Evolutionary conservation across 2,797 vertebrate species (phyloP).

Genomic region (Natrix natrix): DNA sequence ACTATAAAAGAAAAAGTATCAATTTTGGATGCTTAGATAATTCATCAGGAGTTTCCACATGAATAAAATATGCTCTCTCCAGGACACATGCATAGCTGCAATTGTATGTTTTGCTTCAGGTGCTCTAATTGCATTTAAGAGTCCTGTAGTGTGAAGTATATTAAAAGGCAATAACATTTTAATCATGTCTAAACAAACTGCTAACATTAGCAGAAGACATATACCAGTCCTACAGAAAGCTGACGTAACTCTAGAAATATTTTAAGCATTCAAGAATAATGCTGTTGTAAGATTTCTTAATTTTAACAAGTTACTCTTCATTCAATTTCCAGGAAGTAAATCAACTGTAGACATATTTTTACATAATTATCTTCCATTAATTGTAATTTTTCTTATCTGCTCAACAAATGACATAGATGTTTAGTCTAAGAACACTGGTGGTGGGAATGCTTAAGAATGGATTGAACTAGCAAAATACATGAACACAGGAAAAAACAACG

Average conservation of each 20-base stretch:
- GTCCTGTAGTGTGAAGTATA: constrained; percentile 30
- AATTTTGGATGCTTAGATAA: neutral
- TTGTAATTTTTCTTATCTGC: constrained; percentile 29
- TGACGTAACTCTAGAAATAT: constrained; percentile 62
- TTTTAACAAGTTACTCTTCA: constrained; percentile 58
- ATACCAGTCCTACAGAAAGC: constrained; percentile 60
- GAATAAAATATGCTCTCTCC: constrained; percentile 26
- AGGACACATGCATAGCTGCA: constrained; percentile 42
- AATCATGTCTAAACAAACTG: constrained; percentile 60
- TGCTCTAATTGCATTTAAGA: constrained; percentile 51
- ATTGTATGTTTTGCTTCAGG: constrained; percentile 25
- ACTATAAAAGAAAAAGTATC: neutral
- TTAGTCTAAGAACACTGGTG: constrained; percentile 5
- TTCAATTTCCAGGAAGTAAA: constrained; percentile 48
- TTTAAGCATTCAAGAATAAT: constrained; percentile 63
- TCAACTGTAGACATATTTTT: constrained; percentile 44
- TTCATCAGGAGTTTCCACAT: neutral
- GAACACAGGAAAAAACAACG: neutral
- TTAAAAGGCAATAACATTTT: constrained; percentile 65
- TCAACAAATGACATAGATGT: constrained; percentile 14
- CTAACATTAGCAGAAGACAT: constrained; percentile 58
- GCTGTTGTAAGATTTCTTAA: constrained; percentile 56
- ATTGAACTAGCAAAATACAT: neutral
- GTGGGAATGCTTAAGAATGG: neutral
- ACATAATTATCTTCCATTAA: constrained; percentile 37